Percentiles rank a stretch among this genome's conserved stretches.
Evolutionary conservation across 2,113 vertebrate genomes (phyloP).

Genomic region (Ictidomys tridecemlineatus): DNA sequence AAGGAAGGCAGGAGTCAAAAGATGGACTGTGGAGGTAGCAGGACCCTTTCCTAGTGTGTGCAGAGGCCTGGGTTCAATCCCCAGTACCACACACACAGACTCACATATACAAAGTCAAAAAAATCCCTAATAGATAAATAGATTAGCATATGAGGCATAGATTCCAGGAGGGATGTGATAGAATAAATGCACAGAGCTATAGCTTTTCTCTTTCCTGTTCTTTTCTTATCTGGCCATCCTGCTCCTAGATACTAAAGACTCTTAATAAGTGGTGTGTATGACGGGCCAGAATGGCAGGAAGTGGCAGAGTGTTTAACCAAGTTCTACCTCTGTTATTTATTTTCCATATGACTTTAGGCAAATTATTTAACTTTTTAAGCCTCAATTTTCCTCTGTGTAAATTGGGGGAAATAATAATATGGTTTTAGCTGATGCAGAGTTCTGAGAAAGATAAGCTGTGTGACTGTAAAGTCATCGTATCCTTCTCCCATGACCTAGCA

Average conservation of each 20-base stretch:
- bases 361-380: conserved; percentile 11
- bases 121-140: background rate
- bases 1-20: background rate
- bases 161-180: background rate
- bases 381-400: background rate
- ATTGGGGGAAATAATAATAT: background rate
- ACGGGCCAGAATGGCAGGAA: background rate
- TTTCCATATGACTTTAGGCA: background rate
- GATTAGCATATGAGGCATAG: background rate
- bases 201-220: background rate
- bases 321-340: background rate
- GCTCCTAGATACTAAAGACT: background rate
- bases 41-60: background rate
- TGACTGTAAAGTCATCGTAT: background rate
- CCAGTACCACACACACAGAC: background rate
- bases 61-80: too few relatives aligned
- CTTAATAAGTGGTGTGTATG: background rate
- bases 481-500: background rate
- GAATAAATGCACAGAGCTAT: background rate
- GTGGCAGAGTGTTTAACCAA: background rate
- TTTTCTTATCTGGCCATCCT: background rate
- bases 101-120: background rate
- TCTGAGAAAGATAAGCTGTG: background rate
- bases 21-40: background rate
- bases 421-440: background rate